Conservation (phyloP, 2,113 vertebrate genomes). For the Clarias batrachus region DNA sequence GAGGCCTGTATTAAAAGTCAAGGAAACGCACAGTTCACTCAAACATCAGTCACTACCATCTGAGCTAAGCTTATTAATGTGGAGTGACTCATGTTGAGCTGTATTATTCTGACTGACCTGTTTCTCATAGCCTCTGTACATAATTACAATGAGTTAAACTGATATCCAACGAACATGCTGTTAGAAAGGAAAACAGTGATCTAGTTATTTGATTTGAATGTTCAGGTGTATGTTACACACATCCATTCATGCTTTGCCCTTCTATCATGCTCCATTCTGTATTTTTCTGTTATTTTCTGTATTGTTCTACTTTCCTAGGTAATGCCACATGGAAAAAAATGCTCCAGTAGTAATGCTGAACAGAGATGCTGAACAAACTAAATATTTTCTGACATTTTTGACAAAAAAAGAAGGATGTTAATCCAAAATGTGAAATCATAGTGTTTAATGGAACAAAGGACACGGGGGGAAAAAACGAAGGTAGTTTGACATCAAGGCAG, state of each 20-base stretch:
- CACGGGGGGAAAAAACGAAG: not conserved
- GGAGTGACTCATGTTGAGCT: slow-evolving; percentile 57
- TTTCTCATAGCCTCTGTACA: not conserved
- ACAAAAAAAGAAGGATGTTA: not conserved
- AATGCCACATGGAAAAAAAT: not conserved
- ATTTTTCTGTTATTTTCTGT: not conserved
- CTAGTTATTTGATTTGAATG: not conserved
- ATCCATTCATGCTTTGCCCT: not conserved
- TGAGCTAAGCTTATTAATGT: slow-evolving; percentile 61
- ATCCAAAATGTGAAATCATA: not conserved
- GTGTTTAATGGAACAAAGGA: not conserved
- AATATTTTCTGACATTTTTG: not conserved
- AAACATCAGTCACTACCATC: slow-evolving; percentile 32
- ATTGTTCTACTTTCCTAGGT: not conserved
- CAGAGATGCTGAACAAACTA: not conserved
- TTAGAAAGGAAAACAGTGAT: not conserved
- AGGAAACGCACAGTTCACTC: not conserved
- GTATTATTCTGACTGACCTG: slow-evolving; percentile 59
- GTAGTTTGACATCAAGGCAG: not conserved
- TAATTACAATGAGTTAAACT: slow-evolving; percentile 17
- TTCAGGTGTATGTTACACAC: not conserved
- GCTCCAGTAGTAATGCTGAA: not conserved
- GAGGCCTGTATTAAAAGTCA: not conserved
- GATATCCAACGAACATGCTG: not conserved
- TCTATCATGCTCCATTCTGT: not conserved